Base-by-base conservation (phyloP, 2,113 vertebrate species). In the Leiothrix lutea region DNA sequence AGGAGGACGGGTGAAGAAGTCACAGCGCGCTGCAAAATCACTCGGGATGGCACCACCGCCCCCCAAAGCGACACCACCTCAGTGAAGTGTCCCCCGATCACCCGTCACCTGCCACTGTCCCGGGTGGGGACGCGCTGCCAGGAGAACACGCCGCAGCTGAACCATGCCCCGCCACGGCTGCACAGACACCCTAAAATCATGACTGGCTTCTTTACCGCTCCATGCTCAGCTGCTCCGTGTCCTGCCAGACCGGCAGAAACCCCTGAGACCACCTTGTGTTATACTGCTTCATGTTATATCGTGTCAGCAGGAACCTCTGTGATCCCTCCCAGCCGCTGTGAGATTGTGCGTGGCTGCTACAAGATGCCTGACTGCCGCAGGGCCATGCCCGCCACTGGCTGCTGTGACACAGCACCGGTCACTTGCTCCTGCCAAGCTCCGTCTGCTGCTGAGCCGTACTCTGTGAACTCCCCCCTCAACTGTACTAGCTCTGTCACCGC, bases 1-100 rank as follows among this genome's bases (percentile, higher is more conserved):
- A 56, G 11, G 51, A 54, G 54, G 20, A 33, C 3, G 1, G 31
- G 31, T 5, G 3, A n/a, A 56, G 54, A n/a, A 56, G 54, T 56
- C 20, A n/a, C 20, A 33, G 54, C 3, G 8, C 5, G 1, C 33
- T 13, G 3, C 4, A 4, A 33, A 56, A 56, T 12, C 3, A 5
- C 54, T 20, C 12, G 5, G 33, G 31, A 56, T 56, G 5, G 4
- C 33, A 9, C 12, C 20, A 3, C 20, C 19, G 12, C 11, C 54
- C 31, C 8, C 54, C 12, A 5, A 12, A 22, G 12, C 20, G 54
- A 56, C 12, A 22, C 20, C 54, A 56, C 54, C 31, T 20, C 54
- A 56, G 31, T 56, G 31, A 9, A 51, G 50, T 3, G 5, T 53
- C 26, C 50, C 26, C 26, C 50, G 17, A 6, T 29, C 26, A 17